Evolutionary conservation across 2,797 vertebrate genomes (phyloP).

Genomic region (Labroides dimidiatus): DNA sequence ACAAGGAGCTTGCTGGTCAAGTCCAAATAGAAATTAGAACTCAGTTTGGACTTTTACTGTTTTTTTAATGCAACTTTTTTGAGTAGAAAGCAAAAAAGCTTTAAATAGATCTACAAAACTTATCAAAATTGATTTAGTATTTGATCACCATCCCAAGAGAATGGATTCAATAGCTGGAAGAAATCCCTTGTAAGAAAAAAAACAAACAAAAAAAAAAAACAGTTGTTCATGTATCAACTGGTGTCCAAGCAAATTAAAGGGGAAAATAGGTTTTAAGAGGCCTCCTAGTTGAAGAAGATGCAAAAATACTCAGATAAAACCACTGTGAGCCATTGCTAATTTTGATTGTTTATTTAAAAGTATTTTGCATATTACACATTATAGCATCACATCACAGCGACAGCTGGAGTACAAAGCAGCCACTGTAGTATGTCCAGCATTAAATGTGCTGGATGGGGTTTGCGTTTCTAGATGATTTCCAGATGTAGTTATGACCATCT

Average conservation of each 20-base stretch:
- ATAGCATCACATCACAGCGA: background rate
- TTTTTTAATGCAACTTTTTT: no score
- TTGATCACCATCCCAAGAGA: no score
- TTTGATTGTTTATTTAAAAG: conserved; percentile 32
- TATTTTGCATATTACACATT: conserved; percentile 1
- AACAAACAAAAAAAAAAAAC: no score
- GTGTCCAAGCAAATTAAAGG: background rate
- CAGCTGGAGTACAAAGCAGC: background rate
- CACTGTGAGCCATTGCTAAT: background rate
- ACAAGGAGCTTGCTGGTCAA: no score
- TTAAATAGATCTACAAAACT: no score
- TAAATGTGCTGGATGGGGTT: background rate
- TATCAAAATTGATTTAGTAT: no score
- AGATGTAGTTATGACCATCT: background rate
- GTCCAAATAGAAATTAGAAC: no score
- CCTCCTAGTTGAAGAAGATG: background rate
- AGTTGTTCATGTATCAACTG: background rate
- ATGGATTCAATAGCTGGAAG: no score
- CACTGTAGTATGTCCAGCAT: background rate
- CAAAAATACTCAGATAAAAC: background rate
- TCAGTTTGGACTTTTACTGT: no score
- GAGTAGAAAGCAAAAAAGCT: no score
- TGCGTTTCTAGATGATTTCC: background rate
- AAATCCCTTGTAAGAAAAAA: no score
- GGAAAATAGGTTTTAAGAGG: background rate